Evolutionary conservation across 1,140 invertebrate genomes (phyloP), one percentile per base, ranked within the genome.

Genomic region (Thaumatotibia leucotreta): DNA sequence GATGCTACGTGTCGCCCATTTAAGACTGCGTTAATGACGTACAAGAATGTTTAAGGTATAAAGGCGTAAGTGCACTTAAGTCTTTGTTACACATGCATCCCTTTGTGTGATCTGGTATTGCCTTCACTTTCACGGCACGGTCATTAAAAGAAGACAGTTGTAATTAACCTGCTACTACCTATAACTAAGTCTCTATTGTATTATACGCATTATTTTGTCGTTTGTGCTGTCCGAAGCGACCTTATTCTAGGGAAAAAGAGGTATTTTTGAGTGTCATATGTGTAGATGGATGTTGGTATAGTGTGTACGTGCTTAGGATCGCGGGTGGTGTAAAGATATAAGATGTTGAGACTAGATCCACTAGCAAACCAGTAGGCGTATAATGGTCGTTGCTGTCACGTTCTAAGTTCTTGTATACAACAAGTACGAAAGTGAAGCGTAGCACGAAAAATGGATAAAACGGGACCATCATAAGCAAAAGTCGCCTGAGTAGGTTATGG

Each of bases 131-230:
- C 52, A 17, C 52, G 52, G 24, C 52, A 58, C 27, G 52, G 24
- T 58, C 52, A 9, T 58, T 58, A 58, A 58, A 58, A 24, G 24
- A 58, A 58, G 52, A 58, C 52, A 58, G 52, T 4, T 58, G 14
- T 58, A 58, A 58, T 58, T 58, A 58, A 58, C 52, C 52, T 27
- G 52, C 52, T 58, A 58, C 52, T 27, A 58, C 27, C 52, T 58
- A 29, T 45, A 45, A 45, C 14, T 45, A 45, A 29, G 24, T 58
- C 29, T 31, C 52, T 29, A 58, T 58, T 58, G 52, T 58, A n/a
- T 4, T 58, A 14, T 27, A n/a, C 24, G 27, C 52, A 27, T 58
- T 58, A 58, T 58, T 24, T 58, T 58, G 27, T 31, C 52, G 24
- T 58, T 4, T 1, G 52, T 27, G 52, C 24, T 0, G 52, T 14